Percentiles rank a stretch among this genome's conserved stretches.
phyloP scores from a whole-genome alignment of 2,888 invertebrate genomes.

The Gisinianus flammeolus region DNA sequence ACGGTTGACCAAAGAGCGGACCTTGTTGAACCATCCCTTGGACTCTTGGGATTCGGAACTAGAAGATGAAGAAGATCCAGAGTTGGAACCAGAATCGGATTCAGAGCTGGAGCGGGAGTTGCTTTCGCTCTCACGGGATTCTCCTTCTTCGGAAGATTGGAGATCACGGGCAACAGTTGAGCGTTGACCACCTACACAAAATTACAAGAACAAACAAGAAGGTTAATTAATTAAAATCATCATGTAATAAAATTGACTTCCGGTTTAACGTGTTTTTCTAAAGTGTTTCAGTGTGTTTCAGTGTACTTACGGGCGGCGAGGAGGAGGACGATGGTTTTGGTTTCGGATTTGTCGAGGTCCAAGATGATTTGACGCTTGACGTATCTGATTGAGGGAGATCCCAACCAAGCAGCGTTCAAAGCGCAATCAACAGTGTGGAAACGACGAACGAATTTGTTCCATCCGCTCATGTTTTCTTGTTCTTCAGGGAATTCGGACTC shows the following conservation, averaged over 20 bases:
- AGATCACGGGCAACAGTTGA: background rate
- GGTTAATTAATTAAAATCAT: no score
- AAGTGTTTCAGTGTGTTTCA: background rate
- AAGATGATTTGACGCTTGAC: slow-evolving; percentile 51
- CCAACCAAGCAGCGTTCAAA: slow-evolving; percentile 47
- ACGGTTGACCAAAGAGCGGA: background rate
- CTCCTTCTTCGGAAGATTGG: slow-evolving; percentile 27
- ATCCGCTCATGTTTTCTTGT: slow-evolving; percentile 49
- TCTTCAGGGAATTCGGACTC: slow-evolving; percentile 51
- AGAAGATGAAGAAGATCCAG: slow-evolving; percentile 44
- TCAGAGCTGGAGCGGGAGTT: slow-evolving; percentile 46
- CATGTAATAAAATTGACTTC: background rate
- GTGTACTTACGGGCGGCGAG: slow-evolving; percentile 45
- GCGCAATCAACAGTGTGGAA: slow-evolving; percentile 49
- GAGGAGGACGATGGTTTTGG: slow-evolving; percentile 53
- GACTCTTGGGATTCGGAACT: slow-evolving; percentile 18
- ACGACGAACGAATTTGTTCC: slow-evolving; percentile 45
- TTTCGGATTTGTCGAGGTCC: slow-evolving; percentile 52
- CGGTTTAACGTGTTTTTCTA: background rate
- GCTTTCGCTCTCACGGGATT: slow-evolving; percentile 44
- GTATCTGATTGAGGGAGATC: slow-evolving; percentile 51
- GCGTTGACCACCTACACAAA: background rate
- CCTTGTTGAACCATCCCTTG: background rate
- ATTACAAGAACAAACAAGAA: no score
- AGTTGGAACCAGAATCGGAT: slow-evolving; percentile 13